Evolutionary conservation across 1,140 invertebrate genomes (phyloP).

Genomic region (Drosophila parabipectinata): DNA sequence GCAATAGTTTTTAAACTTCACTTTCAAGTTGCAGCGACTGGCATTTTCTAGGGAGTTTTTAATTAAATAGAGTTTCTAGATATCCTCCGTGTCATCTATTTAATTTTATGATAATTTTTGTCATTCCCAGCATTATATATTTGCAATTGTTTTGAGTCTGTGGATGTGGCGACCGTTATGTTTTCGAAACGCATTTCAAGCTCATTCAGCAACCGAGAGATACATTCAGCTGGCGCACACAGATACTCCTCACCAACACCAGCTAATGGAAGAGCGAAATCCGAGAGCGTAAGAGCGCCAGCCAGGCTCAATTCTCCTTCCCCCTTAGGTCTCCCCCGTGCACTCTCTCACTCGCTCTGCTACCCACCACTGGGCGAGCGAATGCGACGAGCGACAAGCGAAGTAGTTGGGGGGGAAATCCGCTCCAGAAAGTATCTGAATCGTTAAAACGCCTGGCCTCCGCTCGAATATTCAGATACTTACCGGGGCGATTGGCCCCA

Average conservation of each 20-base stretch:
- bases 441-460: constrained; percentile 16
- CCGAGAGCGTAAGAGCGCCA: constrained; percentile 25
- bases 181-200: constrained; percentile 68
- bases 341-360: constrained; percentile 26
- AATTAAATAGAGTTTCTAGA: not conserved
- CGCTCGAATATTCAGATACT: constrained; percentile 53
- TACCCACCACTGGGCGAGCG: constrained; percentile 55
- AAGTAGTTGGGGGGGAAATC: constrained; percentile 54
- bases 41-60: not conserved
- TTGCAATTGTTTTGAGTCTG: constrained; percentile 13
- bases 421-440: constrained; percentile 63
- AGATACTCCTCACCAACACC: constrained; percentile 19
- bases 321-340: not conserved
- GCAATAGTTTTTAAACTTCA: constrained; percentile 41
- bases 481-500: constrained; percentile 62
- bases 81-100: not conserved
- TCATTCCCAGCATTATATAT: not conserved
- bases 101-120: constrained; percentile 6
- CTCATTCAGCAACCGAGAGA: constrained; percentile 63
- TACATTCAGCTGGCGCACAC: constrained; percentile 44
- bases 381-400: constrained; percentile 25
- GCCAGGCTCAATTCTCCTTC: constrained; percentile 1
- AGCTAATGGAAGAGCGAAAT: not conserved
- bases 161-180: constrained; percentile 32
- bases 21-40: not conserved